phyloP scores from a whole-genome alignment of 2,113 vertebrate genomes.

The Heterotis niloticus region DNA sequence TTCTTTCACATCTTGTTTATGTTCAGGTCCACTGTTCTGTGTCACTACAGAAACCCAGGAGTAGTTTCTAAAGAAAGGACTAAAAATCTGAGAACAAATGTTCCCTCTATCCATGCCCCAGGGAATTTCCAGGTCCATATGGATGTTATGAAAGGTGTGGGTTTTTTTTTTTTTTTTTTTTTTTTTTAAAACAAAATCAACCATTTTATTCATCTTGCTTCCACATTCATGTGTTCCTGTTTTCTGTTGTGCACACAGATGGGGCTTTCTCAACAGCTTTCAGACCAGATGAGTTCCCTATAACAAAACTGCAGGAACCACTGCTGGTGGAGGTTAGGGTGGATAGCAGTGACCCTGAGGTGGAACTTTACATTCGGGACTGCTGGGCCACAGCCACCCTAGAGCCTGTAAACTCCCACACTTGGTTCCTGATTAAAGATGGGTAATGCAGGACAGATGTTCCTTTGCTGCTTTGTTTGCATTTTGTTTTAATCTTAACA shows the following conservation, averaged over 20 bases:
- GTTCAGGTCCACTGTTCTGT: conserved; percentile 9
- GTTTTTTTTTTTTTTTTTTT: no score
- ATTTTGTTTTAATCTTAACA: no score
- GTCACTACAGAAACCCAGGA: neutral
- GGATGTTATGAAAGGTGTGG: conserved; percentile 30
- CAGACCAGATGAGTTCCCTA: conserved; percentile 13
- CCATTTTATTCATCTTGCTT: no score
- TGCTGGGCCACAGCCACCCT: conserved; percentile 21
- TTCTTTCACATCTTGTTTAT: neutral
- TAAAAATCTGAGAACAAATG: neutral
- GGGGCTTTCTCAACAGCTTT: neutral
- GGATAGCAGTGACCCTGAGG: conserved; percentile 14
- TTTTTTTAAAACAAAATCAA: no score
- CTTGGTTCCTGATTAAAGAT: conserved; percentile 29
- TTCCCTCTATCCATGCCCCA: neutral
- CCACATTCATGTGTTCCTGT: neutral
- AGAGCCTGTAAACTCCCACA: conserved; percentile 4
- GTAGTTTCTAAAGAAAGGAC: neutral
- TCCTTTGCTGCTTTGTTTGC: neutral
- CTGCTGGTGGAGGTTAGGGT: conserved; percentile 21
- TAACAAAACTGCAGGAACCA: conserved; percentile 9
- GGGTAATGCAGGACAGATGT: conserved; percentile 1
- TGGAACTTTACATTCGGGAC: conserved; percentile 22
- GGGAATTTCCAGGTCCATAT: conserved; percentile 15
- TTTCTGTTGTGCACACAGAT: neutral